Evolutionary conservation across 2,113 vertebrate genomes (phyloP), one percentile per base, ranked within the genome.

Genomic region (Pelmatolapia mariae): DNA sequence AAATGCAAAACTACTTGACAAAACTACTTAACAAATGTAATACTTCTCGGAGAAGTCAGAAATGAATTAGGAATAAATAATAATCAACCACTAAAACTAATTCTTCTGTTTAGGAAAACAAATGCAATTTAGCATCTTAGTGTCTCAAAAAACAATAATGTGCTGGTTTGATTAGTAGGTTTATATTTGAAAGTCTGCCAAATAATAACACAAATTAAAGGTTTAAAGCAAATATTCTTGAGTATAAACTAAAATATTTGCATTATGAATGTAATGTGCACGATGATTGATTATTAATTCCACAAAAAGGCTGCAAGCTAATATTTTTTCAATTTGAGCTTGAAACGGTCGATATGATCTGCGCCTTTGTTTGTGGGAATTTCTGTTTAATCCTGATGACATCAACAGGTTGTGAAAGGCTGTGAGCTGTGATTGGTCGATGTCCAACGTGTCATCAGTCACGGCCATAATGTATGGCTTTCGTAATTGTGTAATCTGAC

Each of bases 111-210:
- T 15, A 68, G 36, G 66, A 43, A 71, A 71, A 71, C n/a, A 10
- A 71, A 40, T 71, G 66, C 8, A 45, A 73, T 45, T 73, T 73
- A 26, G 4, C 22, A 10, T 36, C 22, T 73, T 73, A 45, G 22
- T 38, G 61, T 66, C 61, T 73, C 7, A 18, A 73, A 73, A 73
- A 73, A 13, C 7, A 38, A 68, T 2, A 22, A 68, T 68, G 63
- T 68, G 33, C 61, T 66, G 19, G 61, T 66, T 66, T 66, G 61
- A 38, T 43, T 16, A 71, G 38, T 43, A 24, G 38, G 43, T 3
- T 73, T 73, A 47, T 45, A 47, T 73, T 73, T 73, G 8, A 76
- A 47, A 76, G 22, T 73, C 68, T 73, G 68, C 22, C 38, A 73
- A 73, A 76, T 47, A 47, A 26, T 47, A 66, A 38, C 36, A 38